A percentile compares a stretch with the other conserved stretches of the same genome.
These are phyloP conservation scores for Eolophus roseicapilla DNA, from an alignment of 2,113 vertebrate species.

Conservation along the genomic window DNA sequence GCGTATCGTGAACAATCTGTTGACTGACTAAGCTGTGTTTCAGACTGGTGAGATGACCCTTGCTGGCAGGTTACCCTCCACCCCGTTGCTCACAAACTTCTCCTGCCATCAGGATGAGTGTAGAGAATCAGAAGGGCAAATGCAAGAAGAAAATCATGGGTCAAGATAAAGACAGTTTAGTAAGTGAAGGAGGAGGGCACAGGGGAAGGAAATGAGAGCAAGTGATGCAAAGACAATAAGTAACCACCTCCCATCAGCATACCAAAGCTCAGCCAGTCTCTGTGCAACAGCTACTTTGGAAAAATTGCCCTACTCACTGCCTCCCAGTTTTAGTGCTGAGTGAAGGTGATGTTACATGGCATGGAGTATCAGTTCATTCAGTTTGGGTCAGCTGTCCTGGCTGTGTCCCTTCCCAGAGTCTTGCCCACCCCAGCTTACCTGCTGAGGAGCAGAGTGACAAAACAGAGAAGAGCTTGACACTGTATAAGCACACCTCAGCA, in stretches of 20 bases:
- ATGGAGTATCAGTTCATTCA: neutral
- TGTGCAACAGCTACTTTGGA: neutral
- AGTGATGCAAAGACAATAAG: neutral
- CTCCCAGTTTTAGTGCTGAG: neutral
- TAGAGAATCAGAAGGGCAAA: neutral
- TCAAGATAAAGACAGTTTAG: neutral
- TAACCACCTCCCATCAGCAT: neutral
- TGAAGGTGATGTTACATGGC: neutral
- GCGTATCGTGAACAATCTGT: rapidly evolving
- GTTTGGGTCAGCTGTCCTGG: neutral
- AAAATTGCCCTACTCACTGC: rapidly evolving
- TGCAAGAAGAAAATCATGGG: neutral
- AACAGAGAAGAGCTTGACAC: neutral
- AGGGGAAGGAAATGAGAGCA: neutral
- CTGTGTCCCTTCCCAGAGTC: neutral
- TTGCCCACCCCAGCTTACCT: neutral
- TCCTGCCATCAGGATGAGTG: neutral
- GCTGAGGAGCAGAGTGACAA: neutral
- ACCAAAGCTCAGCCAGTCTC: neutral
- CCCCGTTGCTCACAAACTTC: rapidly evolving
- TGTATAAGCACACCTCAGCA: neutral
- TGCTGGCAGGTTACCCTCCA: neutral
- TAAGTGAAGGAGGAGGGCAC: neutral
- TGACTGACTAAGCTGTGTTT: neutral
- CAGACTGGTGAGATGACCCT: neutral